These are phyloP conservation scores for Hypanus sabinus DNA, from an alignment of 2,113 vertebrate genomes.

Conservation along the genomic window DNA sequence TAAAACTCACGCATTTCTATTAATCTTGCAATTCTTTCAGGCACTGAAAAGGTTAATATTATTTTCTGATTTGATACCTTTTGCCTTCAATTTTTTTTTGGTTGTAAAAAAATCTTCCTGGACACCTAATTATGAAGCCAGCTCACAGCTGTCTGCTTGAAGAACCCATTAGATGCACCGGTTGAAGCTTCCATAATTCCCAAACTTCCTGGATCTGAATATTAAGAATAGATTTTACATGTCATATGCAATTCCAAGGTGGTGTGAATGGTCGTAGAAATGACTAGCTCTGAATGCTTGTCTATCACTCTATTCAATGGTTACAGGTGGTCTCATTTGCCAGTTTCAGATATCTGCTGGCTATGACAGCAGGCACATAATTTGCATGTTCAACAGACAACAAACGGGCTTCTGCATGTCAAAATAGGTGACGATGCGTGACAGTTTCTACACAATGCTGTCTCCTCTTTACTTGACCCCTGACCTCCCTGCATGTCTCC, in stretches of 20 bases:
- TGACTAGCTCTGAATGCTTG: conserved; percentile 93
- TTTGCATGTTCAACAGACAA: conserved; percentile 99
- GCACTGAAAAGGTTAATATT: conserved; percentile 37
- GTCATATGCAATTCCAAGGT: conserved; percentile 79
- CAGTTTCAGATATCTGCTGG: conserved; percentile 84
- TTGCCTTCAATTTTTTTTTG: conserved; percentile 33
- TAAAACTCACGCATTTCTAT: background rate
- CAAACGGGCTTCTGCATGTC: conserved; percentile 99
- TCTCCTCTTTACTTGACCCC: conserved; percentile 94
- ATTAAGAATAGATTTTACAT: conserved; percentile 99
- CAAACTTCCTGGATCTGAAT: conserved; percentile 91
- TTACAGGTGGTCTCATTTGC: conserved; percentile 99
- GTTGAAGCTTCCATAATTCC: conserved; percentile 86
- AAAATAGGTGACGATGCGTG: conserved; percentile 99
- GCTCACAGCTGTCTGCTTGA: conserved; percentile 90
- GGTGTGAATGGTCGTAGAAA: conserved; percentile 88
- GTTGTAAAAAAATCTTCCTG: conserved; percentile 71
- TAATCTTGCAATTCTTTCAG: background rate
- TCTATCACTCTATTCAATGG: conserved; percentile 96
- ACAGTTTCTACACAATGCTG: conserved; percentile 99
- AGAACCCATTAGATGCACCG: conserved; percentile 90
- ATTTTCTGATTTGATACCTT: conserved; percentile 35
- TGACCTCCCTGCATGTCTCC: conserved; percentile 94
- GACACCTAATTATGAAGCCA: conserved; percentile 94
- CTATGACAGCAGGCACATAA: conserved; percentile 97